phyloP scores from a whole-genome alignment of 2,113 vertebrate genomes.

The Leiothrix lutea region DNA sequence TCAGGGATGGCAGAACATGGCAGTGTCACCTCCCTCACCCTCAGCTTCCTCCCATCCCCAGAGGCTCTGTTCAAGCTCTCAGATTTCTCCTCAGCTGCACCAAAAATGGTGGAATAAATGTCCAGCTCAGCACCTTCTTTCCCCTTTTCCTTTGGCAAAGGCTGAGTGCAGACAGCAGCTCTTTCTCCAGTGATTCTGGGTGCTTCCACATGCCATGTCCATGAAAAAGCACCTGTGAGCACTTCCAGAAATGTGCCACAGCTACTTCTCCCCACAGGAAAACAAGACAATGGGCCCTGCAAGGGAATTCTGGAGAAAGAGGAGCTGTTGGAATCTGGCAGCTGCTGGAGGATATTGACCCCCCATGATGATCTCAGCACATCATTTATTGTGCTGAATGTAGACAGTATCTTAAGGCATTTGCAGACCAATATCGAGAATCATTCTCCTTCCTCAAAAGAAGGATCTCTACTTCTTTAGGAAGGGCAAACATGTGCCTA shows the following conservation, averaged over 20 bases:
- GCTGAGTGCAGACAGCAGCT: neutral
- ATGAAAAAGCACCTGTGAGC: neutral
- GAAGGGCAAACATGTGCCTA: neutral
- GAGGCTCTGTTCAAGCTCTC: neutral
- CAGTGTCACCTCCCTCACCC: neutral
- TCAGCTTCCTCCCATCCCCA: neutral
- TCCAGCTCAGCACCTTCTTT: neutral
- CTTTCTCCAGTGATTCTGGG: neutral
- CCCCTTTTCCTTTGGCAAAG: neutral
- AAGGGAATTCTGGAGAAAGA: neutral
- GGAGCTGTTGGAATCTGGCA: neutral
- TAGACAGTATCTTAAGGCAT: neutral
- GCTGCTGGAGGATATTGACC: neutral
- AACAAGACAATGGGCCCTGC: neutral
- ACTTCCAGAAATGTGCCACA: neutral
- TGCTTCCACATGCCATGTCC: neutral
- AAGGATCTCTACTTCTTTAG: neutral
- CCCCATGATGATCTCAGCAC: neutral
- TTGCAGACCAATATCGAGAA: neutral
- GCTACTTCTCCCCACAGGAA: neutral
- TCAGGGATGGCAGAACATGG: neutral
- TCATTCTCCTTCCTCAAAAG: neutral
- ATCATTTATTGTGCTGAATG: neutral
- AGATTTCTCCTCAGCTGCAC: neutral
- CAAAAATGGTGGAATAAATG: neutral